Evolutionary conservation across 2,888 invertebrate species (phyloP), one percentile per base, ranked within the genome.

Genomic region (Hemithea aestivaria): DNA sequence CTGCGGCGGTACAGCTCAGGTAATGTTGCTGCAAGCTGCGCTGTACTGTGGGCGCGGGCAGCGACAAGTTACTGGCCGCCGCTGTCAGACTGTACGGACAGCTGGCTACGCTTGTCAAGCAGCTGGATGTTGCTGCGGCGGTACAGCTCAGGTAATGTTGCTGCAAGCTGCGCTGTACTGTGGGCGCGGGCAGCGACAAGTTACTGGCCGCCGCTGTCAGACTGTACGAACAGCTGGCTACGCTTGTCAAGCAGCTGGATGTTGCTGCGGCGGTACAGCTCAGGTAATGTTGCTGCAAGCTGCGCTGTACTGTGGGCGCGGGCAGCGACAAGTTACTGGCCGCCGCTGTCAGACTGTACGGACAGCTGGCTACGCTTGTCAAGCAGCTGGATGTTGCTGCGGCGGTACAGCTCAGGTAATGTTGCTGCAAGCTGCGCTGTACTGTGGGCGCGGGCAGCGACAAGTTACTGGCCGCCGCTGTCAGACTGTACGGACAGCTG

Each of bases 181-280:
- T 70, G 16, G 81, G 79, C 44, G 62, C 46, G 4, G 73, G 69
- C 49, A 71, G 74, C 43, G 75, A 68, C 40, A 56, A 62, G 1
- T 73, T 75, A 44, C 46, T 83, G 20, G 36, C 45, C 1, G 44
- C 57, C 1, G 62, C 58, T n/a, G 60, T 71, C 40, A 53, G 71
- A 0, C 66, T 81, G 11, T 78, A 79, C 66, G 27, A 64, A 5
- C 48, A 70, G 28, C 65, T 82, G 2, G 60, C 56, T 0, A 24
- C 62, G 1, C 57, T 76, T 2, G 63, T 62, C 11, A 61, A 51
- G 27, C 73, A 70, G 48, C 40, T 80, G 4, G 56, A 62, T 6
- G 51, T 49, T 0, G 37, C 43, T 1, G 39, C 62, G 4, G 70
- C 70, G 5, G n/a, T n/a, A n/a, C n/a, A n/a, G n/a, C n/a, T n/a